Conservation (phyloP, 1,140 invertebrate species). For the Phenacoccus solenopsis region DNA sequence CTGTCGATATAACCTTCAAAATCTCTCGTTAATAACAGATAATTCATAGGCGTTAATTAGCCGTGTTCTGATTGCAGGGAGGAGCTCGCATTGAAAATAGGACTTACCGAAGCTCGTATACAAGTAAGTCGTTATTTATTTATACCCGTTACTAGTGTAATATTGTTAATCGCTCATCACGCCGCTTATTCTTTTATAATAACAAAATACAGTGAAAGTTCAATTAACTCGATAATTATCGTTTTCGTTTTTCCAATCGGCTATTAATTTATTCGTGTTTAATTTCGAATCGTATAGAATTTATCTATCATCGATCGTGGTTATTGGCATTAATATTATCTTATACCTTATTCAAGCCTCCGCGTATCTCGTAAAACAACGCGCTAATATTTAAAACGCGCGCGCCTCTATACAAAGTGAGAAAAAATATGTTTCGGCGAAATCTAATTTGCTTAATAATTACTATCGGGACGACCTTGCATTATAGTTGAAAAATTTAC, state of each 20-base stretch:
- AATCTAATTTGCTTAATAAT: neutral
- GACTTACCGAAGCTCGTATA: constrained; percentile 92
- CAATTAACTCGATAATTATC: constrained; percentile 3
- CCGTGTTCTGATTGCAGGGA: constrained; percentile 60
- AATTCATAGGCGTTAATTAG: constrained; percentile 28
- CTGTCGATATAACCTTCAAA: neutral
- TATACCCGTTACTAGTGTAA: neutral
- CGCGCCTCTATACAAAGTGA: neutral
- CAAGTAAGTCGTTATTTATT: constrained; percentile 55
- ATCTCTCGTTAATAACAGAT: constrained; percentile 6
- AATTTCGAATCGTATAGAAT: neutral
- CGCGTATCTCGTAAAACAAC: too few relatives aligned
- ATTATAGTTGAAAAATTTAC: too few relatives aligned
- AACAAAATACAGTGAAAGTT: neutral
- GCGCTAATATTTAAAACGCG: neutral
- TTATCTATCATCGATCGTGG: neutral
- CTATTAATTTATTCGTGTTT: constrained; percentile 3
- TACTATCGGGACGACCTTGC: too few relatives aligned
- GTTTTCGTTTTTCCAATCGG: neutral
- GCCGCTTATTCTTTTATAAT: neutral
- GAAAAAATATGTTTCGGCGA: neutral
- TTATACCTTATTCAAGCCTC: too few relatives aligned
- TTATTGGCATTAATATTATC: too few relatives aligned
- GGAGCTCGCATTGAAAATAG: constrained; percentile 94
- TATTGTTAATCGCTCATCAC: neutral